These are phyloP conservation scores for Clupea harengus DNA, from an alignment of 2,113 vertebrate species.

Conservation along the genomic window DNA sequence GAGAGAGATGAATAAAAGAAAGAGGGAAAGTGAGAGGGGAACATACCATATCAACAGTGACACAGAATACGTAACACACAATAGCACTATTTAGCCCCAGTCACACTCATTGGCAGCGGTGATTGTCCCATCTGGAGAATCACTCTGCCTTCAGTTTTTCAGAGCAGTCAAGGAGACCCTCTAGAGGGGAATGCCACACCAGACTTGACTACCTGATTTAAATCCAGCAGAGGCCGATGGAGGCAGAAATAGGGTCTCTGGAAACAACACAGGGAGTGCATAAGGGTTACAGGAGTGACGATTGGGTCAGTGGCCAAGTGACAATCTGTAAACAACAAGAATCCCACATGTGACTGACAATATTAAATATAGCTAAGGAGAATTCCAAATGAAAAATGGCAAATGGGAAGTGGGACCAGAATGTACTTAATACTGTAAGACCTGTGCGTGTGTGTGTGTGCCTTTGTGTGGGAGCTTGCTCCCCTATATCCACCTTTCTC, in stretches of 20 bases:
- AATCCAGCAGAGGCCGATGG: not conserved
- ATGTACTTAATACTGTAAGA: not conserved
- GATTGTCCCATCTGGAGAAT: not conserved
- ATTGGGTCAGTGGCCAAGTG: not conserved
- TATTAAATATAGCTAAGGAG: not conserved
- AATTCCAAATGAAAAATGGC: not conserved
- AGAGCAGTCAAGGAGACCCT: not conserved
- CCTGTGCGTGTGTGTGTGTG: not conserved
- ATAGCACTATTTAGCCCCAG: not conserved
- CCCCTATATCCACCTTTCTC: not conserved
- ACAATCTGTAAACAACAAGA: not conserved
- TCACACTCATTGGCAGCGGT: not conserved
- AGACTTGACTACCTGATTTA: not conserved
- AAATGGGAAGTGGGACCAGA: not conserved
- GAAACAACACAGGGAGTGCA: not conserved
- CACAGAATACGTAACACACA: not conserved
- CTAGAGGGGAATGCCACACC: not conserved
- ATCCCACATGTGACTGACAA: not conserved
- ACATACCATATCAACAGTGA: not conserved
- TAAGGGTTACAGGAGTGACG: not conserved
- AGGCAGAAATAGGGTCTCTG: not conserved
- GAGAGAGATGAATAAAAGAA: no score
- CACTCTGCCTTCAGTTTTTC: not conserved
- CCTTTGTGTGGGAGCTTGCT: slow-evolving; percentile 8
- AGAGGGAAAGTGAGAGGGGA: not conserved